phyloP scores from a whole-genome alignment of 2,888 invertebrate genomes.

The Lithophane ornitopus region DNA sequence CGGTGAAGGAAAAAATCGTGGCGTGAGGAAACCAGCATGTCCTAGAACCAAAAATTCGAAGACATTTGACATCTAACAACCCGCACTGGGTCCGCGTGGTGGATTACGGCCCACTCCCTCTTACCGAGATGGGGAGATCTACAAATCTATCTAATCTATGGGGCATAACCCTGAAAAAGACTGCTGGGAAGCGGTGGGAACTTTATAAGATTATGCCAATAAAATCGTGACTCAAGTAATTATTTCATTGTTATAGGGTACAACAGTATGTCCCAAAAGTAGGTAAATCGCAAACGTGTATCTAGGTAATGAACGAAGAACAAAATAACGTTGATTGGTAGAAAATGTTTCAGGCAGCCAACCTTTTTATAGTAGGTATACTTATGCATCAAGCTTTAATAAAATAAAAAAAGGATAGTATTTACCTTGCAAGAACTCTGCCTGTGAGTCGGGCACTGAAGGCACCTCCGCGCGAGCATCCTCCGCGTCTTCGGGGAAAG shows the following conservation, averaged over 20 bases:
- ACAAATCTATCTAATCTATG: too few species aligned
- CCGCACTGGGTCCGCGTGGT: too few species aligned
- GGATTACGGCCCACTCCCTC: too few species aligned
- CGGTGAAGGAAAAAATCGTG: too few species aligned
- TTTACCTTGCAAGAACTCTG: slow-evolving; percentile 86
- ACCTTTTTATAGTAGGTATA: neutral
- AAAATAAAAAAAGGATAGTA: neutral
- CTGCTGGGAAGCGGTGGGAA: too few species aligned
- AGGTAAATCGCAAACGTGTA: neutral
- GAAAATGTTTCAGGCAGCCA: neutral
- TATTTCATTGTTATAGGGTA: slow-evolving; percentile 9
- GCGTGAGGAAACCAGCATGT: too few species aligned
- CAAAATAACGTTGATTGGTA: neutral
- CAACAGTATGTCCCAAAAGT: neutral
- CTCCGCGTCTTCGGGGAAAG: slow-evolving; percentile 84
- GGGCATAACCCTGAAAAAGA: too few species aligned
- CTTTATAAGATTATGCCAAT: neutral
- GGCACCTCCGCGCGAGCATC: slow-evolving; percentile 78
- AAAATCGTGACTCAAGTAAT: slow-evolving; percentile 4
- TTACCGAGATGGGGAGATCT: too few species aligned
- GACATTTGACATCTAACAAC: too few species aligned
- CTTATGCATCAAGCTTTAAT: neutral
- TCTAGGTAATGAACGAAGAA: neutral
- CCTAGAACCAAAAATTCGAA: too few species aligned
- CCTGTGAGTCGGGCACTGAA: slow-evolving; percentile 77